Base-by-base conservation (phyloP, 2,797 vertebrate genomes). In the Sus cebifrons region DNA sequence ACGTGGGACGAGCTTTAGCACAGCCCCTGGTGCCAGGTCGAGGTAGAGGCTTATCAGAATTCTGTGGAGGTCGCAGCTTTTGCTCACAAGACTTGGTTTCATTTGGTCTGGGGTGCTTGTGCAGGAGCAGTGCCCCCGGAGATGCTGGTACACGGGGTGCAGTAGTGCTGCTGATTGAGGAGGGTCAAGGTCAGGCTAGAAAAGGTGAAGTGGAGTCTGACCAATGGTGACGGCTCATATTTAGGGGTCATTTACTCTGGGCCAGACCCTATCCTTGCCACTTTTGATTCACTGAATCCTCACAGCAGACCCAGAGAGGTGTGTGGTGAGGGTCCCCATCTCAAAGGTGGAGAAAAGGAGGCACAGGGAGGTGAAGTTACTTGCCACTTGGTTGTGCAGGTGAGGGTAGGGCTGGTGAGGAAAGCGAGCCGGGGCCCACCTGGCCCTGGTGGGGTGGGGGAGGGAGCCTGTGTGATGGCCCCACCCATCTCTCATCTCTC, bases 341-440 rank as follows among this genome's bases (percentile, higher is more conserved):
- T 79, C n/a, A 73, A 83, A 92, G 15, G 2, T 58, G 74, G 89
- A 84, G 86, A 95, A 93, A 81, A 79, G 1, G 79, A 75, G 78
- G 83, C 60, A 74, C 21, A 71, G 82, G 86, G 75, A 70, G 60
- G 65, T 54, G 44, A 70, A 88, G 49, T 67, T 74, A 52, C 44
- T 91, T 94, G 86, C 29, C 70, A 49, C 75, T 21, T 29, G 62
- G 65, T 75, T 67, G 4, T 56, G 6, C 2, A 12, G 32, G 62
- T 20, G 68, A 23, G 64, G 54, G 13, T 49, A 25, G 62, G 23
- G 17, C 23, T 86, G 49, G 23, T 83, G 49, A 93, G 62, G 40
- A 75, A 74, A 77, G 60, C 3, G 16, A 79, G 44, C 67, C 49
- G 25, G 82, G 44, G 65, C 6, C 17, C 10, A 15, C 5, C 73